A percentile compares a stretch with the other conserved stretches of the same genome.
Conservation (phyloP, 2,888 invertebrate genomes). For the Morinoia aosen region DNA sequence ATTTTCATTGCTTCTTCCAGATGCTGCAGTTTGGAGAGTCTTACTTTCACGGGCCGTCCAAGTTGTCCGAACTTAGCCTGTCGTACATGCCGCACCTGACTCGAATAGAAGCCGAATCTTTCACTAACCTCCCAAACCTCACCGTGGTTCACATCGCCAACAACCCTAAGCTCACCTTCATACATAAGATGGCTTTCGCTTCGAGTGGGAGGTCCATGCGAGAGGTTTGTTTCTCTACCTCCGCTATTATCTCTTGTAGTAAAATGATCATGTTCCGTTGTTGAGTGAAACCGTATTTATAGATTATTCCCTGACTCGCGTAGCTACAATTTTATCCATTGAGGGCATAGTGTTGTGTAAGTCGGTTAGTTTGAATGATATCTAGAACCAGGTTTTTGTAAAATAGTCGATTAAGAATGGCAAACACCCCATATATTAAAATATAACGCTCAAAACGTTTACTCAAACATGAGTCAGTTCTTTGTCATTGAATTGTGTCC, state of each 20-base stretch:
- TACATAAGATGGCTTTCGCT: slow-evolving; percentile 34
- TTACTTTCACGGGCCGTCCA: background rate
- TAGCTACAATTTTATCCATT: background rate
- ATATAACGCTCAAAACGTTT: background rate
- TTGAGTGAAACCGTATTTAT: background rate
- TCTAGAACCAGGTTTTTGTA: background rate
- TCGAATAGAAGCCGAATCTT: background rate
- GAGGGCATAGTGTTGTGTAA: background rate
- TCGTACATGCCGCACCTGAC: slow-evolving; percentile 31
- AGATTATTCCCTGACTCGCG: background rate
- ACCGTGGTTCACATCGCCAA: background rate
- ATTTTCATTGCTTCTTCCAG: background rate
- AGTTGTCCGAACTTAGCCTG: background rate
- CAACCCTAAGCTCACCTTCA: slow-evolving; percentile 24
- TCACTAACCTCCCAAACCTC: slow-evolving; percentile 19
- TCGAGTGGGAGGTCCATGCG: background rate
- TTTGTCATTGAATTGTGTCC: no score
- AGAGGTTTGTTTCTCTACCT: background rate
- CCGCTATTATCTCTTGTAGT: background rate
- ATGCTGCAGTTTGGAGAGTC: background rate
- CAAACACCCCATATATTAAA: background rate
- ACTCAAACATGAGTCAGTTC: no score
- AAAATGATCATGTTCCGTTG: background rate
- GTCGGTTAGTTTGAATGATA: background rate
- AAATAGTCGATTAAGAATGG: background rate